These are phyloP conservation scores for Brachionus calyciflorus DNA, from an alignment of 1,140 invertebrate genomes.

Conservation along the genomic window DNA sequence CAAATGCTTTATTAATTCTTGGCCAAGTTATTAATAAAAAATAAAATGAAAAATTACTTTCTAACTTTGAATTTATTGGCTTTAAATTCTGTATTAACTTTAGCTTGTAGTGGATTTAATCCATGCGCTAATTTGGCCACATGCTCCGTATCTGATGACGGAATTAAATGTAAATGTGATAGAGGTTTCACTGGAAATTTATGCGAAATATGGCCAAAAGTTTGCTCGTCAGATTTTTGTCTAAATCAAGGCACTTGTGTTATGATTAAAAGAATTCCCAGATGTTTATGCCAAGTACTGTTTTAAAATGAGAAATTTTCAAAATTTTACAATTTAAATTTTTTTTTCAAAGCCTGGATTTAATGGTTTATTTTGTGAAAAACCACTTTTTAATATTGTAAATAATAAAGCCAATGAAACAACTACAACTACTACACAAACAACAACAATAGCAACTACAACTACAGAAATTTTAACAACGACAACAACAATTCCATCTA, in stretches of 20 bases:
- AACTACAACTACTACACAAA: neutral
- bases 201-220: constrained; percentile 35
- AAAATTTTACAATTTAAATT: neutral
- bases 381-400: neutral
- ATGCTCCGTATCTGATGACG: neutral
- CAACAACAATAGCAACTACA: neutral
- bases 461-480: neutral
- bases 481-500: neutral
- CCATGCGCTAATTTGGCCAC: constrained; percentile 8
- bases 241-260: constrained; percentile 7
- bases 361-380: constrained; percentile 1
- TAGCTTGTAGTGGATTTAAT: neutral
- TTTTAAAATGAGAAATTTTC: neutral
- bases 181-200: constrained; percentile 18
- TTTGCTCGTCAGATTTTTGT: constrained; percentile 5
- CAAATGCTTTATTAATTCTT: too few species aligned
- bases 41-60: neutral
- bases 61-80: neutral
- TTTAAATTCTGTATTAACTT: neutral
- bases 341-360: neutral
- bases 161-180: neutral
- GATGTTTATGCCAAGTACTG: constrained; percentile 6
- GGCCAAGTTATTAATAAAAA: too few species aligned
- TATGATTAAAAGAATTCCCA: neutral
- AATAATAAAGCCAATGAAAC: neutral